These are phyloP conservation scores for Drosophila mojavensis DNA, from an alignment of 1,140 invertebrate genomes.

Conservation along the genomic window DNA sequence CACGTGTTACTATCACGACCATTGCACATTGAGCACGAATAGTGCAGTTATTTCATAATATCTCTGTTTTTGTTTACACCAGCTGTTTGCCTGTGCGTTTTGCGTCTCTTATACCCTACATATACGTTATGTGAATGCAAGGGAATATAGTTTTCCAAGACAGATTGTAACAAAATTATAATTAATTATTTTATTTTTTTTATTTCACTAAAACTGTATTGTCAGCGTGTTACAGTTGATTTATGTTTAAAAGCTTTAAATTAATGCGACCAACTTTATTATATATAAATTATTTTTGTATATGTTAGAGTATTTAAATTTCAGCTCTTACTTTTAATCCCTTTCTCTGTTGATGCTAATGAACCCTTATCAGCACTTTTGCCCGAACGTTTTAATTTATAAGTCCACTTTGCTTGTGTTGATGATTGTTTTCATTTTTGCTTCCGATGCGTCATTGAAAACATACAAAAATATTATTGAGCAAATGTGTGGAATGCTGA, in stretches of 20 bases:
- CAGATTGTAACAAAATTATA: neutral
- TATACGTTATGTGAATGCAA: no score
- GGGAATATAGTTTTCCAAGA: neutral
- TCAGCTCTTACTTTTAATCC: neutral
- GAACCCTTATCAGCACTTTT: constrained; percentile 37
- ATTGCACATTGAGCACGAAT: neutral
- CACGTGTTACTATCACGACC: constrained; percentile 36
- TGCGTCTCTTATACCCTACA: constrained; percentile 1
- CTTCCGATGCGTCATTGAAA: constrained; percentile 19
- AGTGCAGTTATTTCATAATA: constrained; percentile 35
- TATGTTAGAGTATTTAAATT: constrained; percentile 8
- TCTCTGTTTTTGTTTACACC: constrained; percentile 28
- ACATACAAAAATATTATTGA: constrained; percentile 29
- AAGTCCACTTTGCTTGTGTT: neutral
- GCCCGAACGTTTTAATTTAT: constrained; percentile 26
- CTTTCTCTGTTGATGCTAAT: constrained; percentile 27
- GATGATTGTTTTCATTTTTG: constrained; percentile 8
- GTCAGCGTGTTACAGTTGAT: no score
- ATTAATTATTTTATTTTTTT: no score
- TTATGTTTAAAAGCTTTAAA: no score
- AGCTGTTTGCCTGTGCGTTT: constrained; percentile 22
- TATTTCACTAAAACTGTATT: no score
- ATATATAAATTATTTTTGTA: no score
- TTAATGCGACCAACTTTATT: no score
- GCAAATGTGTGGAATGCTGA: constrained; percentile 1